phyloP scores from a whole-genome alignment of 2,797 vertebrate species.

The Stomatorhinus walkeri region DNA sequence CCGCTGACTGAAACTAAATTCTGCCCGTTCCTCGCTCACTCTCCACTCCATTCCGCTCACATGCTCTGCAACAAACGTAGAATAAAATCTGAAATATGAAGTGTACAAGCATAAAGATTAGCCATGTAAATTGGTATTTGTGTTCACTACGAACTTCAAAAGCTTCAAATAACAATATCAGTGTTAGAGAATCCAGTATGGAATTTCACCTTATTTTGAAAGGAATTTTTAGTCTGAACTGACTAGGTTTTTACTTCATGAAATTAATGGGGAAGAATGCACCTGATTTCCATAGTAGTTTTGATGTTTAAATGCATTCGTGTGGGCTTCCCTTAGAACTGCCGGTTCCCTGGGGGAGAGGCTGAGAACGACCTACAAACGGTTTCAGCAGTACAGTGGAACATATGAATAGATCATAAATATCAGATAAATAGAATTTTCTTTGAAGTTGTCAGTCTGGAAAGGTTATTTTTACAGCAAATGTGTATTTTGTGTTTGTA shows the following conservation, averaged over 20 bases:
- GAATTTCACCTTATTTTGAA: not conserved
- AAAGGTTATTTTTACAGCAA: not conserved
- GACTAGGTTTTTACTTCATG: not conserved
- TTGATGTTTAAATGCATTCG: not conserved
- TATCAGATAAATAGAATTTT: not conserved
- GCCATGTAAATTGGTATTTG: not conserved
- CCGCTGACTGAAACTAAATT: too few species aligned
- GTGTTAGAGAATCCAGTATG: not conserved
- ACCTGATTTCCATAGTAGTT: not conserved
- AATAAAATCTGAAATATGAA: not conserved
- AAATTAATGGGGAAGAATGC: not conserved
- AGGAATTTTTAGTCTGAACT: not conserved
- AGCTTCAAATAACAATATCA: not conserved
- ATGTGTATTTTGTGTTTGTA: not conserved
- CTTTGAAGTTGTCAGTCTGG: not conserved
- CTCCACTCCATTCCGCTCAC: too few species aligned
- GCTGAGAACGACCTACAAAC: not conserved
- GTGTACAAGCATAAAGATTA: not conserved
- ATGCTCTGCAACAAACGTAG: not conserved
- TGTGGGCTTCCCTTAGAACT: not conserved
- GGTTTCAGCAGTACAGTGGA: not conserved
- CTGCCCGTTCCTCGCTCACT: too few species aligned
- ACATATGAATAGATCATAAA: conserved; percentile 3
- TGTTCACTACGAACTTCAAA: not conserved
- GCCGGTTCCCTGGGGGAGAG: not conserved